phyloP scores from a whole-genome alignment of 2,888 invertebrate genomes.

The Platycheirus albimanus region DNA sequence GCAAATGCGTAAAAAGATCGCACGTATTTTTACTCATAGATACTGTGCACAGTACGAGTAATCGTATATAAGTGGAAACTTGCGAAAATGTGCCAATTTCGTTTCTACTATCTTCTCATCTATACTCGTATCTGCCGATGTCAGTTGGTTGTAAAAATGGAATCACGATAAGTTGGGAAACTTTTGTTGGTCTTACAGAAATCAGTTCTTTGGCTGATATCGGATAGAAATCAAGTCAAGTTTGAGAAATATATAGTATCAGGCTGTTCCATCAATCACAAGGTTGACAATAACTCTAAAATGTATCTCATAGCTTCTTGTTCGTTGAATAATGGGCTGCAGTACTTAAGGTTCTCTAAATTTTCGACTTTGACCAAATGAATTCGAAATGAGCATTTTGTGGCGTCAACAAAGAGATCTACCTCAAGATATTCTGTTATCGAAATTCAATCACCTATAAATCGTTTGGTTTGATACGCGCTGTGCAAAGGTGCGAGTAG shows the following conservation, averaged over 20 bases:
- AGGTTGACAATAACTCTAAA: constrained; percentile 3
- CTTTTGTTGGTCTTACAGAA: not conserved
- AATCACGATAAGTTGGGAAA: constrained; percentile 63
- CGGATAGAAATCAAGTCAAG: constrained; percentile 30
- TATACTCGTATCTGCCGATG: not conserved
- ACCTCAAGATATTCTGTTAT: constrained; percentile 46
- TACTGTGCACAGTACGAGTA: no score
- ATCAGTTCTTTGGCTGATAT: constrained; percentile 29
- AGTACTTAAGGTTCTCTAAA: constrained; percentile 5
- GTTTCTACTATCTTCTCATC: constrained; percentile 2
- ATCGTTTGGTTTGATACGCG: constrained; percentile 19
- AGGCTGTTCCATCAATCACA: constrained; percentile 53
- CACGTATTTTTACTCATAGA: constrained; percentile 23
- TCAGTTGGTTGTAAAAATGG: not conserved
- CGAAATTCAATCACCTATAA: constrained; percentile 58
- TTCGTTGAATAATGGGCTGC: constrained; percentile 3
- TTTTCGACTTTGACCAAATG: constrained; percentile 16
- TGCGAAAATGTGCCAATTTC: constrained; percentile 60
- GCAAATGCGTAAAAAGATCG: constrained; percentile 36
- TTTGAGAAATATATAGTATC: constrained; percentile 55
- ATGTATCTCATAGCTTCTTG: not conserved
- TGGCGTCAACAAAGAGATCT: constrained; percentile 36
- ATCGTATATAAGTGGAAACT: constrained; percentile 4
- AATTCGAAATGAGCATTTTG: constrained; percentile 49
- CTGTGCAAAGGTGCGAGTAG: constrained; percentile 46